Evolutionary conservation across 2,113 vertebrate species (phyloP).

Genomic region (Callipepla squamata): DNA sequence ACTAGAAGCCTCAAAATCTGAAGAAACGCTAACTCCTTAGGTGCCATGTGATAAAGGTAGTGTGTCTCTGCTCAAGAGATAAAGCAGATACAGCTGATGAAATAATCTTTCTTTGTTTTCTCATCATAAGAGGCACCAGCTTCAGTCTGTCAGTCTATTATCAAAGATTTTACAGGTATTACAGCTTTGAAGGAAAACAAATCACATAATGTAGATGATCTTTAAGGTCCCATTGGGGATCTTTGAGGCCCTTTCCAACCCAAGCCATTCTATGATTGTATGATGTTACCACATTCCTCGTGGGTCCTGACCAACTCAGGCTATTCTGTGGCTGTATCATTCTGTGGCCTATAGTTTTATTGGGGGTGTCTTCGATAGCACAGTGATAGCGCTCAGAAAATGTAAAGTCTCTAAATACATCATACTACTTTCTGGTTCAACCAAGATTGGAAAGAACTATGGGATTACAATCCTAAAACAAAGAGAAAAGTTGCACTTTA

Average conservation of each 20-base stretch:
- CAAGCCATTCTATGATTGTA: too few relatives aligned
- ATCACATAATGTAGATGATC: background rate
- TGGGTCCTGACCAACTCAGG: background rate
- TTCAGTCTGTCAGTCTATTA: background rate
- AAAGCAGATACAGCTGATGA: constrained; percentile 2
- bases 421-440: background rate
- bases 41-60: background rate
- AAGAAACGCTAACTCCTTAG: background rate
- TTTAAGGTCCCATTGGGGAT: too few relatives aligned
- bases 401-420: background rate
- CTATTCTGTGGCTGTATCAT: background rate
- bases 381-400: background rate
- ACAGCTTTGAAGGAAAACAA: background rate
- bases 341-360: background rate
- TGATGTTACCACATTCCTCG: background rate
- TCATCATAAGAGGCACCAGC: background rate
- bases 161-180: background rate
- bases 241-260: too few relatives aligned
- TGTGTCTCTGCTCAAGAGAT: background rate
- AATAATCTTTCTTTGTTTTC: constrained; percentile 1
- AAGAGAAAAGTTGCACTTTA: constrained; percentile 15
- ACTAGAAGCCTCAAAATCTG: background rate
- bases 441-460: background rate
- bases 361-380: background rate
- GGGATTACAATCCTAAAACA: constrained; percentile 3